Percentiles rank a stretch among this genome's conserved stretches.
These are phyloP conservation scores for Astropecten irregularis DNA, from an alignment of 53 echinoderm and acorn worm species.

Conservation along the genomic window DNA sequence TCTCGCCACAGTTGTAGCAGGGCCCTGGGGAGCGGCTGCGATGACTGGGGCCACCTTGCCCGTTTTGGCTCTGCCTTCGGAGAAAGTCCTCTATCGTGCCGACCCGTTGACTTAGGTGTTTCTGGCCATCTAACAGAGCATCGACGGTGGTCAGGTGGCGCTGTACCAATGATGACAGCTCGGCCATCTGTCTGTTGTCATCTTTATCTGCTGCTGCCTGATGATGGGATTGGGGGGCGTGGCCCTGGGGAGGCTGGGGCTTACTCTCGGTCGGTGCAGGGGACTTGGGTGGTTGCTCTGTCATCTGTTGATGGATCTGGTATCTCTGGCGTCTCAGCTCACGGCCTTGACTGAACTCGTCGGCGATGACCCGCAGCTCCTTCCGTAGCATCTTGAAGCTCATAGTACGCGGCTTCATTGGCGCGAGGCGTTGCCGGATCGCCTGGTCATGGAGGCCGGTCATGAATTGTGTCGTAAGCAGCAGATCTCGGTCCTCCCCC, in stretches of 20 bases:
- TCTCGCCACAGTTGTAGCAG: neutral
- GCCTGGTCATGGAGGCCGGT: constrained; percentile 14
- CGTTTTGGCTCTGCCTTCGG: neutral
- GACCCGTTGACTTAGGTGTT: neutral
- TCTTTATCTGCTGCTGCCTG: neutral
- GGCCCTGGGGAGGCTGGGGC: neutral
- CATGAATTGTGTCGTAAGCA: constrained; percentile 38
- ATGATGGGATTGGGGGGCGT: neutral
- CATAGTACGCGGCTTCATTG: constrained; percentile 40
- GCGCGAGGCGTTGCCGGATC: constrained; percentile 24
- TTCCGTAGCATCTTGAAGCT: constrained; percentile 5
- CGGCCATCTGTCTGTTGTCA: neutral
- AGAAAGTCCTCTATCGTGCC: neutral
- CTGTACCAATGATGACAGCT: neutral
- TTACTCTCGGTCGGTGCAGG: neutral
- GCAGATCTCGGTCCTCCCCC: neutral
- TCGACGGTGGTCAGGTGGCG: neutral
- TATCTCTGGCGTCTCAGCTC: neutral
- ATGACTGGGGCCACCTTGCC: neutral
- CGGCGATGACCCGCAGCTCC: constrained; percentile 9
- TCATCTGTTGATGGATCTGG: neutral
- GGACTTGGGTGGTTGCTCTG: neutral
- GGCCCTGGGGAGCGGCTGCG: neutral
- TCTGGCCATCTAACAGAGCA: neutral
- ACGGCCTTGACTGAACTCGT: neutral